Percentiles rank a stretch among this genome's conserved stretches.
Conservation (phyloP, 2,888 invertebrate species). For the Xanthia togata region DNA sequence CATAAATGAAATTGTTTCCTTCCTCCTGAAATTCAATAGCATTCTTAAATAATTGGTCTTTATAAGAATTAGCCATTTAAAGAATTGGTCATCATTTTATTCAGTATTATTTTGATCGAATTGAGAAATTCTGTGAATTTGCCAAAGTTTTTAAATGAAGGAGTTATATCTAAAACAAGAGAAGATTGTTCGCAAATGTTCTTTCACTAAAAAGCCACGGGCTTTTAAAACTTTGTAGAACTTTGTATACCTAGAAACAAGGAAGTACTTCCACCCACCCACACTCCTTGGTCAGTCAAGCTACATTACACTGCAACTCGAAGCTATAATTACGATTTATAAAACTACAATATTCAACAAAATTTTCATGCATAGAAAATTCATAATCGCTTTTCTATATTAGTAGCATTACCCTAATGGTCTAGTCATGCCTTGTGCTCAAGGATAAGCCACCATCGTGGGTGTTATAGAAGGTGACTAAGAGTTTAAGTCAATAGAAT, state of each 20-base stretch:
- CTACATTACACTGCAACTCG: slow-evolving; percentile 14
- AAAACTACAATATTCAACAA: slow-evolving; percentile 43
- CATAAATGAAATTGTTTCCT: not conserved
- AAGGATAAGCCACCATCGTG: slow-evolving; percentile 6
- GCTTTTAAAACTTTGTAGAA: not conserved
- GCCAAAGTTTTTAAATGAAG: not conserved
- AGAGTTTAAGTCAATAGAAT: not conserved
- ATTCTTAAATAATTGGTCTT: slow-evolving; percentile 5
- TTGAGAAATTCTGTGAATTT: not conserved
- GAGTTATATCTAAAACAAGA: not conserved
- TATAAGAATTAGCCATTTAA: not conserved
- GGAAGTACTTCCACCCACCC: slow-evolving; percentile 49
- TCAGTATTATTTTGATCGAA: not conserved
- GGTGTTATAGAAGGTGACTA: slow-evolving; percentile 27
- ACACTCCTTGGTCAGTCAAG: slow-evolving; percentile 35
- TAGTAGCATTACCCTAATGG: slow-evolving; percentile 45
- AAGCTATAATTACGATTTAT: slow-evolving; percentile 49
- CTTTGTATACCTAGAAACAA: not conserved
- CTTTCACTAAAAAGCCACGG: not conserved
- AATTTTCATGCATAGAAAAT: slow-evolving; percentile 59
- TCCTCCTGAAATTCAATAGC: not conserved
- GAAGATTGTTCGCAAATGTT: not conserved
- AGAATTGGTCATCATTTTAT: not conserved
- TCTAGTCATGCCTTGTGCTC: slow-evolving; percentile 23
- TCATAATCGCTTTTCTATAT: slow-evolving; percentile 52